These are phyloP conservation scores for Pseudomyrmex sp. DNA, from an alignment of 1,140 invertebrate species.

Conservation along the genomic window DNA sequence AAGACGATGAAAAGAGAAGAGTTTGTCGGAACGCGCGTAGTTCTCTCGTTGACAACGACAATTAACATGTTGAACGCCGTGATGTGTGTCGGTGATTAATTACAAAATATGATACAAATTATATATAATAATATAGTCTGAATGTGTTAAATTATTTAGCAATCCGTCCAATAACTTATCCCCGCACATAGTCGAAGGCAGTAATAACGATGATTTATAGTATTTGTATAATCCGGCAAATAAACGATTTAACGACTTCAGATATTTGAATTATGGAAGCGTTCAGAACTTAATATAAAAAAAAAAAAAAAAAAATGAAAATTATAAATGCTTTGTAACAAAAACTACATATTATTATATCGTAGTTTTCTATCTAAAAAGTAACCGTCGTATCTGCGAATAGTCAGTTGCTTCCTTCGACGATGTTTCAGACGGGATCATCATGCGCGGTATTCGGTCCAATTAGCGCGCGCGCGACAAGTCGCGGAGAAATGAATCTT, in stretches of 20 bases:
- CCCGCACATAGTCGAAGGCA: not conserved
- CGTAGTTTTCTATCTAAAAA: too few relatives aligned
- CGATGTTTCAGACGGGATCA: too few relatives aligned
- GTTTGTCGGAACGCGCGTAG: not conserved
- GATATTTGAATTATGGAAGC: too few relatives aligned
- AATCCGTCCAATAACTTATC: not conserved
- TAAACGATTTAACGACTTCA: too few relatives aligned
- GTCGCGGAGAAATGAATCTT: constrained; percentile 1
- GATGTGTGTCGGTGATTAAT: constrained; percentile 2
- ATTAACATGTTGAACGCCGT: not conserved
- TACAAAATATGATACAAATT: constrained; percentile 13
- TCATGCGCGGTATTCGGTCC: not conserved
- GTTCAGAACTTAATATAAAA: too few relatives aligned
- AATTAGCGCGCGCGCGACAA: constrained; percentile 36
- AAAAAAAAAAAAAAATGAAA: too few relatives aligned
- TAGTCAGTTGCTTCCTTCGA: too few relatives aligned
- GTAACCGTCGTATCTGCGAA: too few relatives aligned
- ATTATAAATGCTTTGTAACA: too few relatives aligned
- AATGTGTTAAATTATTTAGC: not conserved
- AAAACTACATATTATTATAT: too few relatives aligned
- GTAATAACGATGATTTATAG: not conserved
- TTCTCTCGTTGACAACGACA: not conserved
- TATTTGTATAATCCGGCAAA: too few relatives aligned
- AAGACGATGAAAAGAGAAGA: constrained; percentile 17
- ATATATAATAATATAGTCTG: not conserved